Evolutionary conservation across 2,113 vertebrate genomes (phyloP), one percentile per base, ranked within the genome.

Genomic region (Nothocercus nigrocapillus): DNA sequence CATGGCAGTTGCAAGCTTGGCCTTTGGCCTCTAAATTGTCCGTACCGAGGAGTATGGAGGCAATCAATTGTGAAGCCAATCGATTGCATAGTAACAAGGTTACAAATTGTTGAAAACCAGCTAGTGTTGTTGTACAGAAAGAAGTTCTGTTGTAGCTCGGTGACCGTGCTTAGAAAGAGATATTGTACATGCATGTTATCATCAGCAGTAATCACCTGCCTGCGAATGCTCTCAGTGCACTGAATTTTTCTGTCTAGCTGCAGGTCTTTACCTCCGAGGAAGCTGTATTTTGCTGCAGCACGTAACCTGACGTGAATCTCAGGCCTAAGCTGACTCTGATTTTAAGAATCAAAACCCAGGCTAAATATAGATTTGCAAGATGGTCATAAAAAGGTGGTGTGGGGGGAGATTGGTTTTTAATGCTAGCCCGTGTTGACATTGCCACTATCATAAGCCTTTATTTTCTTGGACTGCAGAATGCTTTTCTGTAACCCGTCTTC

Each of bases 31-130:
- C 76, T 93, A 59, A 81, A 90, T 88, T 63, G 64, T 64, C 77
- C 21, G 28, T 34, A 68, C 11, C 36, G 22, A 61, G 20, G 32
- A 24, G 22, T n/a, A 47, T 22, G 30, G 32, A 28, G 61, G 38
- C 68, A 68, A 78, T 93, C 88, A 80, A 21, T 47, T 63, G 76
- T 51, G 82, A 82, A 94, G 53, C 40, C 16, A 83, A 79, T 56
- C 4, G 10, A 62, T 85, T 78, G 53, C 40, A n/a, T 40, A 61
- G 64, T 70, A 83, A 85, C 59, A 42, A 53, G 80, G 42, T 88
- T 88, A 72, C 56, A 88, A 91, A 89, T 5, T 44, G 42, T 73
- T 53, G 69, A 72, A 94, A 94, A 91, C 64, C 76, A 75, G 34
- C 56, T 80, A 5, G 54, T 80, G 59, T 40, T 93, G 72, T 83